Conservation (phyloP, 2,888 invertebrate genomes). For the Lithophane semibrunnea region DNA sequence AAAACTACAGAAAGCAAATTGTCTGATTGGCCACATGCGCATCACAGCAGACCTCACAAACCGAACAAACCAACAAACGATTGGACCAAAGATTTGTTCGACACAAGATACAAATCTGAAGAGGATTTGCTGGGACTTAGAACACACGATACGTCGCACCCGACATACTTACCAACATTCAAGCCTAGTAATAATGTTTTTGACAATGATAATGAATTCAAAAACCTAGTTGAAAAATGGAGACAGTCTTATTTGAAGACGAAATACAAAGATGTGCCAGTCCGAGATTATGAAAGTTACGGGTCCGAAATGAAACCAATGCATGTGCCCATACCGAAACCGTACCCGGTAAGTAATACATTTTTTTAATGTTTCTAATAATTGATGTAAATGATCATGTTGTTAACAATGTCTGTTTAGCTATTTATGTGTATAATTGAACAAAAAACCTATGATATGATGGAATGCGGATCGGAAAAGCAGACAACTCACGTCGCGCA, state of each 20-base stretch:
- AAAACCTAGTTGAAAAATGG: constrained; percentile 85
- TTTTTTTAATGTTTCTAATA: constrained; percentile 36
- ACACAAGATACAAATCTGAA: constrained; percentile 84
- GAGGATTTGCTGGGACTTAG: constrained; percentile 86
- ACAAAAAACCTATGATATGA: constrained; percentile 77
- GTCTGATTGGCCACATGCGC: constrained; percentile 75
- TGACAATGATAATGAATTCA: constrained; percentile 81
- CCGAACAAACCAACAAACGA: constrained; percentile 75
- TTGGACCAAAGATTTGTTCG: constrained; percentile 79
- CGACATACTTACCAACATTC: constrained; percentile 81
- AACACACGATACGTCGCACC: constrained; percentile 84
- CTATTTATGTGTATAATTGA: constrained; percentile 77
- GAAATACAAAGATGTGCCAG: constrained; percentile 80
- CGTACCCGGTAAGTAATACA: constrained; percentile 83
- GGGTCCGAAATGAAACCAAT: constrained; percentile 82
- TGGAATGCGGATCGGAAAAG: constrained; percentile 89
- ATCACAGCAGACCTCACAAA: constrained; percentile 75
- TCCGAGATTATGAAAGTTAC: constrained; percentile 81
- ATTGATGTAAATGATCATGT: constrained; percentile 48
- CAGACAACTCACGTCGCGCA: constrained; percentile 85
- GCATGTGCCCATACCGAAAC: constrained; percentile 84
- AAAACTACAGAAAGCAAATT: constrained; percentile 75
- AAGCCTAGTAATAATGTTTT: constrained; percentile 77
- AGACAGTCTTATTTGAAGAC: constrained; percentile 84
- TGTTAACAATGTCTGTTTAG: constrained; percentile 61